Percentiles rank a stretch among this genome's conserved stretches.
Evolutionary conservation across 2,113 vertebrate genomes (phyloP).

Genomic region (Rafetus swinhoei): DNA sequence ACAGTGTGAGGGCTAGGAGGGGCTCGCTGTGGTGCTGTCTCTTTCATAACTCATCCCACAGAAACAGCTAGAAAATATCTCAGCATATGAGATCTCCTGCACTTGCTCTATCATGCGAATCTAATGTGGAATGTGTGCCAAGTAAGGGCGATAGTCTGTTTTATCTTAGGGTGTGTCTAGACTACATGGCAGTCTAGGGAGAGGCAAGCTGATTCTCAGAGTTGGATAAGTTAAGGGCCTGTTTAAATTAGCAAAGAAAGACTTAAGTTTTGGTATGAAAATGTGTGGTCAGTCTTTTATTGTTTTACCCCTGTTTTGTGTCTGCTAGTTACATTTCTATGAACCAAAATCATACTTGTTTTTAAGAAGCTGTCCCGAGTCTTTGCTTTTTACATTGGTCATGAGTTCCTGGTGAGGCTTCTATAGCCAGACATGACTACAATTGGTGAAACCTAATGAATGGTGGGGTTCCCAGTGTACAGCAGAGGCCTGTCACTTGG

Average conservation of each 20-base stretch:
- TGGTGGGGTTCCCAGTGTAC: rapidly evolving
- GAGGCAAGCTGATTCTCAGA: not conserved
- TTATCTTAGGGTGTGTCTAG: not conserved
- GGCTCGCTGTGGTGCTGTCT: not conserved
- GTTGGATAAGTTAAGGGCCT: not conserved
- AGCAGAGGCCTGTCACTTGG: rapidly evolving
- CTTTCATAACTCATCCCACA: not conserved
- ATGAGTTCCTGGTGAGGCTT: not conserved
- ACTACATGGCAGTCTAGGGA: not conserved
- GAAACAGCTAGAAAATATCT: not conserved
- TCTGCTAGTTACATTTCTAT: not conserved
- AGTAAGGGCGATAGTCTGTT: not conserved
- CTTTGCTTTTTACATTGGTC: not conserved
- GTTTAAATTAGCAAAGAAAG: not conserved
- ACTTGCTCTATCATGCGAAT: not conserved
- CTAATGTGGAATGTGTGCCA: not conserved
- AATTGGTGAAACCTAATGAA: not conserved
- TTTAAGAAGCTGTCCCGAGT: not conserved
- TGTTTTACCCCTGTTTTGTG: not conserved
- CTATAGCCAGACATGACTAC: not conserved
- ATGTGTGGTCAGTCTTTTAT: not conserved
- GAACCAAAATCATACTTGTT: not conserved
- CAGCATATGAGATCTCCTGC: not conserved
- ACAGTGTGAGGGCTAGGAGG: not conserved
- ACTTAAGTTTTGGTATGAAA: not conserved